phyloP scores from a whole-genome alignment of 2,888 invertebrate genomes.

The Ectemnius lituratus region DNA sequence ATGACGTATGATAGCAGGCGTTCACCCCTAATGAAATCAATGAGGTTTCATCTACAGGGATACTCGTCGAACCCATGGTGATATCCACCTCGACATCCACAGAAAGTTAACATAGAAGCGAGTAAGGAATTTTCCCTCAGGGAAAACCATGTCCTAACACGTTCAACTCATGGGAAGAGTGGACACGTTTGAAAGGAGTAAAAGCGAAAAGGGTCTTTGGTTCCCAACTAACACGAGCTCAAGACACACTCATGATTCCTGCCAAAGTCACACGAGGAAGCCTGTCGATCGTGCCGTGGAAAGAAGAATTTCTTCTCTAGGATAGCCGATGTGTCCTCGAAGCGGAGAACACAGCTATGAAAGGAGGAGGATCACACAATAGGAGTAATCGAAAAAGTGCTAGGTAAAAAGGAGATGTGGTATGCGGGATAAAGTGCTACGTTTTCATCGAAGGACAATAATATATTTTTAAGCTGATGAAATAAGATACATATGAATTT shows the following conservation, averaged over 20 bases:
- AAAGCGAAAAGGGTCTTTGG: not conserved
- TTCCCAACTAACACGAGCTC: slow-evolving; percentile 3
- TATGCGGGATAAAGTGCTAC: slow-evolving; percentile 69
- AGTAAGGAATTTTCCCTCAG: slow-evolving; percentile 4
- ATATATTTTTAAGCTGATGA: slow-evolving; percentile 76
- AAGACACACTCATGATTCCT: slow-evolving; percentile 45
- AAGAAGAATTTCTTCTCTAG: slow-evolving; percentile 35
- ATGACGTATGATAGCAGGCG: slow-evolving; percentile 75
- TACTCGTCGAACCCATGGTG: slow-evolving; percentile 39
- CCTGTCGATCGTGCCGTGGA: slow-evolving; percentile 24
- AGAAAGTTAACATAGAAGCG: slow-evolving; percentile 46
- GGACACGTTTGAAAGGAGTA: not conserved
- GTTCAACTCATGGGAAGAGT: not conserved
- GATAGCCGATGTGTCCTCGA: slow-evolving; percentile 10
- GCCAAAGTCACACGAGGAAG: slow-evolving; percentile 42
- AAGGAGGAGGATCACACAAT: not conserved
- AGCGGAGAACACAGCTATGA: not conserved
- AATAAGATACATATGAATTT: slow-evolving; percentile 38
- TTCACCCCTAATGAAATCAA: slow-evolving; percentile 47
- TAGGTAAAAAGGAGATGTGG: not conserved
- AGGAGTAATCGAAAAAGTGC: not conserved
- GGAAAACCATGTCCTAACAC: not conserved
- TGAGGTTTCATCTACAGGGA: slow-evolving; percentile 44
- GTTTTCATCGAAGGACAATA: slow-evolving; percentile 77
- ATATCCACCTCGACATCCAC: slow-evolving; percentile 36